Conservation (phyloP, 2,113 vertebrate species). For the Boulengeromyrus knoepffleri region DNA sequence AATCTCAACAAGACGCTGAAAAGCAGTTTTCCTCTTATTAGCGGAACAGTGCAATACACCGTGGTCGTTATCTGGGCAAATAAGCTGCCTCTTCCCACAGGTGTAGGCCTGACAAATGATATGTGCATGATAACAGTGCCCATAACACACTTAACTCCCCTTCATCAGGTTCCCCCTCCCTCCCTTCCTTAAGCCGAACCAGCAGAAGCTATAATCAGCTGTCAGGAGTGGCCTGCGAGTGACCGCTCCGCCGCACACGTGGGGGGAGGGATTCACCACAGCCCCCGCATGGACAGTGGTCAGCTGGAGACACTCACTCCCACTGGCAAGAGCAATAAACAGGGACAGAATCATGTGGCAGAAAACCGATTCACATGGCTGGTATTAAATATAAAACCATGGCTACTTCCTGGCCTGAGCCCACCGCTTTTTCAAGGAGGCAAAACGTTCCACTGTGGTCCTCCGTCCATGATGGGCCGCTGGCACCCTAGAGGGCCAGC, state of each 20-base stretch:
- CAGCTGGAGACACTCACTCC: conserved; percentile 14
- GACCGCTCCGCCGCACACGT: not conserved
- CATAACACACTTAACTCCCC: not conserved
- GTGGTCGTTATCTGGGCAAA: conserved; percentile 10
- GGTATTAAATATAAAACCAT: not conserved
- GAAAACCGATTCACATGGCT: not conserved
- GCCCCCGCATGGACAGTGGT: conserved; percentile 7
- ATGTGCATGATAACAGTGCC: not conserved
- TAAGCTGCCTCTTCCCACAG: not conserved
- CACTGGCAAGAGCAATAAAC: not conserved
- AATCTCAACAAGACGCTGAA: not conserved
- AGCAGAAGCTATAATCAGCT: conserved; percentile 2
- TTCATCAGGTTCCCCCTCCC: not conserved
- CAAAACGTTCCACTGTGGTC: not conserved
- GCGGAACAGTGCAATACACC: not conserved
- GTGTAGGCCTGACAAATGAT: not conserved
- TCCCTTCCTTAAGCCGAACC: not conserved
- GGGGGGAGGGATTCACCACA: not conserved
- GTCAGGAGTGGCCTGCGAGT: not conserved
- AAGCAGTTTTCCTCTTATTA: conserved; percentile 7
- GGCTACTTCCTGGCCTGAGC: not conserved
- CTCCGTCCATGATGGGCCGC: not conserved
- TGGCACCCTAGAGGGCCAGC: not conserved
- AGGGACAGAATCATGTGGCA: not conserved
- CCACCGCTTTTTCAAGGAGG: not conserved